These are phyloP conservation scores for Phallusia fumigata DNA, from an alignment of 23 tunicate species.

Conservation along the genomic window DNA sequence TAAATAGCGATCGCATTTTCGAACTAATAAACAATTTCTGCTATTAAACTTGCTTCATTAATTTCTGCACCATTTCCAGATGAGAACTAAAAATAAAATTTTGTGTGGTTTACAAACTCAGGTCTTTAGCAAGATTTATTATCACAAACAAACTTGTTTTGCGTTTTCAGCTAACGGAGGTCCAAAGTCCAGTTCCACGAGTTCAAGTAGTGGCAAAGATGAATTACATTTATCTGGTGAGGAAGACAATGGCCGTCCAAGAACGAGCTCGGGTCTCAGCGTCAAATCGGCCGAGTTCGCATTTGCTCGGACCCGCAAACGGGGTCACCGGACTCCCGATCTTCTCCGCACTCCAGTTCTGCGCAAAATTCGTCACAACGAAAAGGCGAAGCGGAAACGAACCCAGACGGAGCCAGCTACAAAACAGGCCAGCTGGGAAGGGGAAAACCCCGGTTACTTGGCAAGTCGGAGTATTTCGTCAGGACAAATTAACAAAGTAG, in stretches of 20 bases:
- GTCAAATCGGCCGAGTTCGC: not conserved
- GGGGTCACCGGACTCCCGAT: not conserved
- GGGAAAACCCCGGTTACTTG: not conserved
- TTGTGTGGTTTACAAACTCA: not conserved
- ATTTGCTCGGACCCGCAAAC: not conserved
- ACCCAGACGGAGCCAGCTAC: not conserved
- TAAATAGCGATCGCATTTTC: no score
- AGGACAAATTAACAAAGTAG: not conserved
- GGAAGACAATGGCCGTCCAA: not conserved
- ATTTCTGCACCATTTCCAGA: no score
- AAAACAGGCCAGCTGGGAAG: not conserved
- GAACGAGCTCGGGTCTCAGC: not conserved
- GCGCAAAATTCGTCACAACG: slow-evolving; percentile 7
- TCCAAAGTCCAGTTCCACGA: not conserved
- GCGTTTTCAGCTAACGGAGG: not conserved
- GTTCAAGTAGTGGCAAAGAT: not conserved
- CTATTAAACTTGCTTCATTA: no score
- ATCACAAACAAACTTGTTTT: no score
- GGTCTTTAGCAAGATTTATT: not conserved
- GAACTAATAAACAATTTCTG: no score
- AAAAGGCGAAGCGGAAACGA: not conserved
- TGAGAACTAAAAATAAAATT: not conserved
- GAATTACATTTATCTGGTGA: not conserved
- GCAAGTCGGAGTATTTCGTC: slow-evolving; percentile 13
- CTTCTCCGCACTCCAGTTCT: not conserved